Evolutionary conservation across 2,113 vertebrate genomes (phyloP), one percentile per base, ranked within the genome.

Genomic region (Myotis brandtii): DNA sequence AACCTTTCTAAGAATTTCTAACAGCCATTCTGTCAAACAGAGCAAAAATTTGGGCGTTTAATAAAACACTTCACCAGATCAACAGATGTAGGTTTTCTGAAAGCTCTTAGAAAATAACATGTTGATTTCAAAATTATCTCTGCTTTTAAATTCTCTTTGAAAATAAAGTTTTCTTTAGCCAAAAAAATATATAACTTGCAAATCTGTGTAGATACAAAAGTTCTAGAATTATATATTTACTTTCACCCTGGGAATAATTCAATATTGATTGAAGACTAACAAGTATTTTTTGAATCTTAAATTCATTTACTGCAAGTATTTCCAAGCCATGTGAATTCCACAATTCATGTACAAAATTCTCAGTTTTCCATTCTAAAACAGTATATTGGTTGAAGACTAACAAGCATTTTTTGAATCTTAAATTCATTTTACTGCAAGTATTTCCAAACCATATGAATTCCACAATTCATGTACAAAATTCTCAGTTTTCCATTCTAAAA

Each of bases 211-310:
- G 40, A 95, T 73, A 96, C 90, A 46, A 87, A 93, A 94, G 52
- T 96, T 96, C 86, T 83, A 92, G 25, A 94, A 96, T 97, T 98
- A 98, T 46, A 97, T 93, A 81, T 17, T 89, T 76, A 48, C 34
- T 89, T 73, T 84, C 69, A 72, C 30, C 87, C 0, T 14, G 82
- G 90, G 62, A 96, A 95, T 52, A 93, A 95, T 96, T 97, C 92
- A 94, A 96, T 96, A 92, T 80, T 95, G 72, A 46, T 10, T 95
- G 80, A 97, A 97, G 32, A 90, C 79, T 96, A 96, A 96, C 82
- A 97, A 96, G 95, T 70, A 81, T 52, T 96, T 67, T 77, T 79
- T 96, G 85, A 95, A 97, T 95, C 54, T 95, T 86, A 66, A 93
- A 95, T 96, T 93, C 67, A 92, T 62, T 97, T 96, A 96, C 86